Base-by-base conservation (phyloP, 2,888 invertebrate genomes). In the Magallana nippona region DNA sequence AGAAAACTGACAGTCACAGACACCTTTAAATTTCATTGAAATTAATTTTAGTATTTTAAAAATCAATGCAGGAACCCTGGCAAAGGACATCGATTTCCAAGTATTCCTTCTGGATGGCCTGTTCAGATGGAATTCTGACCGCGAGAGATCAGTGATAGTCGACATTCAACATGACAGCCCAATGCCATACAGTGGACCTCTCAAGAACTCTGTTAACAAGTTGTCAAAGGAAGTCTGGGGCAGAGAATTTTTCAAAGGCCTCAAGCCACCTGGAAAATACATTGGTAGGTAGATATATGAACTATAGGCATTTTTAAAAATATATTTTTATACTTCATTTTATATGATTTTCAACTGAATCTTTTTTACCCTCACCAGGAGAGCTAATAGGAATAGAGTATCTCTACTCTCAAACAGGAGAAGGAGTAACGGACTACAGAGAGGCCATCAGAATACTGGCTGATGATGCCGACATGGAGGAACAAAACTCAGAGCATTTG, bases 311-410 rank as follows among this genome's bases (percentile, higher is more conserved):
- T 32, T 32, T 32, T 32, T 32, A 32, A 5, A 32, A 2, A 32
- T 3, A 5, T 3, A 32, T 3, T 32, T 5, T 32, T 32, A 32
- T 5, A 32, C 5, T 32, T 32, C 32, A 32, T 32, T 32, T 32
- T 32, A 32, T 32, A 32, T 5, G 5, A 32, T 32, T 32, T 32
- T 32, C 32, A 32, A 32, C 32, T 32, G 32, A 32, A 32, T 32
- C 32, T n/a, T 32, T 32, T 32, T 32, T 19, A n/a, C 2, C 22
- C 58, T 71, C 19, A 82, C 57, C 57, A 86, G 88, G 88, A 11
- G 89, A 89, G 77, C 83, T 88, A 13, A 82, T 88, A 32, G 88
- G 89, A 8, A 57, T 89, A 0, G 84, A 89, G 84, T 88, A 89
- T 56, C 81, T 89, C 22, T 88, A 86, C 55, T 32, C 32, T 17